phyloP scores from a whole-genome alignment of 1,140 invertebrate species.

The Hycleus cichorii region DNA sequence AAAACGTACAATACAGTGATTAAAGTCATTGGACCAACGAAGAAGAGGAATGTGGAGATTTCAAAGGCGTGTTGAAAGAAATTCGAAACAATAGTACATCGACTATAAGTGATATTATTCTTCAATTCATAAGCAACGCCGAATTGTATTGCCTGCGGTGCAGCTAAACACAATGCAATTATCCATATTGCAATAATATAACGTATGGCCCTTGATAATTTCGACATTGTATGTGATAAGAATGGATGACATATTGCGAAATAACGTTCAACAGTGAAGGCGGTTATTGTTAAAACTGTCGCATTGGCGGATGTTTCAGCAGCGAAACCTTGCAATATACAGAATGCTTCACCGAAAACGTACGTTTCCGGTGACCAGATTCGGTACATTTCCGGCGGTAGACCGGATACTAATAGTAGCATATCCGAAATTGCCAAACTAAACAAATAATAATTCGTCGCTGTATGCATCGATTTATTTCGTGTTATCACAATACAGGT shows the following conservation, averaged over 20 bases:
- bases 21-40: slow-evolving; percentile 51
- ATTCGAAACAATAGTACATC: slow-evolving; percentile 29
- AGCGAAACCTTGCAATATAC: slow-evolving; percentile 61
- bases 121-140: slow-evolving; percentile 33
- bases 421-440: slow-evolving; percentile 83
- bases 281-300: slow-evolving; percentile 54
- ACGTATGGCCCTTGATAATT: slow-evolving; percentile 51
- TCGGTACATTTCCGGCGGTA: slow-evolving; percentile 71
- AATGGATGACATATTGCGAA: slow-evolving; percentile 63
- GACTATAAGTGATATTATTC: slow-evolving; percentile 22
- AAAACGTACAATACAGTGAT: slow-evolving; percentile 49
- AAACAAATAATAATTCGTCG: slow-evolving; percentile 81
- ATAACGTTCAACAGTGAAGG: slow-evolving; percentile 66
- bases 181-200: slow-evolving; percentile 55
- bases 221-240: slow-evolving; percentile 41
- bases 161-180: slow-evolving; percentile 46
- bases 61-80: slow-evolving; percentile 44
- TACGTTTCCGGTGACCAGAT: slow-evolving; percentile 69
- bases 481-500: slow-evolving; percentile 78
- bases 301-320: slow-evolving; percentile 69
- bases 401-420: slow-evolving; percentile 64
- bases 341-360: slow-evolving; percentile 65
- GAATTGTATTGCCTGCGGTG: slow-evolving; percentile 49
- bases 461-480: slow-evolving; percentile 76
- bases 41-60: slow-evolving; percentile 50